Evolutionary conservation across 2,888 invertebrate species (phyloP).

Genomic region (Pterobdella sp.): DNA sequence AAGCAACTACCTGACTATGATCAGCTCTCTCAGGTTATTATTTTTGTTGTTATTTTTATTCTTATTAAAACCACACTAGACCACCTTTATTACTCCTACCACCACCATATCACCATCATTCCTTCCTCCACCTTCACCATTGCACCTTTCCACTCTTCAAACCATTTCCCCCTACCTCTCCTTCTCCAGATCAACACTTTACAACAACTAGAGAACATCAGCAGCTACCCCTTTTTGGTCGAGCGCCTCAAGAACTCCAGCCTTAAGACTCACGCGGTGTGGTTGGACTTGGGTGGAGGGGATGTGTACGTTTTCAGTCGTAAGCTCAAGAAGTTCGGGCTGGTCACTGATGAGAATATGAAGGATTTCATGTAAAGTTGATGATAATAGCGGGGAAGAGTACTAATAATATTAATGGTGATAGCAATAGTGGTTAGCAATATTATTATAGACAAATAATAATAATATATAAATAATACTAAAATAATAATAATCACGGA

Average conservation of each 20-base stretch:
- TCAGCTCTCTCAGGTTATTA: conserved; percentile 80
- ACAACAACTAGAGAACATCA: conserved; percentile 83
- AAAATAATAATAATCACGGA: too few species aligned
- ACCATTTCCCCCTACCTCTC: neutral
- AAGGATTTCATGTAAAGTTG: neutral
- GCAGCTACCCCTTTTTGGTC: conserved; percentile 81
- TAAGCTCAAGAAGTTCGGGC: conserved; percentile 63
- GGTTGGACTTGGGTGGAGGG: conserved; percentile 95
- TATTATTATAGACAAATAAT: too few species aligned
- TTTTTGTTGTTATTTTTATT: neutral
- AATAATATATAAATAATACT: too few species aligned
- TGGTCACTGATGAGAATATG: conserved; percentile 28
- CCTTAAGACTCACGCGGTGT: conserved; percentile 78
- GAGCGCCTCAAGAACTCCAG: conserved; percentile 70
- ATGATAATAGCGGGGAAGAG: neutral
- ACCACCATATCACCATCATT: neutral
- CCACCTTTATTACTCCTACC: neutral
- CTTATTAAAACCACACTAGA: neutral
- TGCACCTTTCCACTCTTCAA: neutral
- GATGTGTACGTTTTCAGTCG: conserved; percentile 90
- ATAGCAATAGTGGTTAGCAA: too few species aligned
- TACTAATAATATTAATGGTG: too few species aligned
- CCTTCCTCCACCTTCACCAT: neutral
- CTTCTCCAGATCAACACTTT: conserved; percentile 68
- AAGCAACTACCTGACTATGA: conserved; percentile 78